Percentiles rank a stretch among this genome's conserved stretches.
Evolutionary conservation across 2,888 invertebrate genomes (phyloP).

Genomic region (Hirtodrosophila histrioides): DNA sequence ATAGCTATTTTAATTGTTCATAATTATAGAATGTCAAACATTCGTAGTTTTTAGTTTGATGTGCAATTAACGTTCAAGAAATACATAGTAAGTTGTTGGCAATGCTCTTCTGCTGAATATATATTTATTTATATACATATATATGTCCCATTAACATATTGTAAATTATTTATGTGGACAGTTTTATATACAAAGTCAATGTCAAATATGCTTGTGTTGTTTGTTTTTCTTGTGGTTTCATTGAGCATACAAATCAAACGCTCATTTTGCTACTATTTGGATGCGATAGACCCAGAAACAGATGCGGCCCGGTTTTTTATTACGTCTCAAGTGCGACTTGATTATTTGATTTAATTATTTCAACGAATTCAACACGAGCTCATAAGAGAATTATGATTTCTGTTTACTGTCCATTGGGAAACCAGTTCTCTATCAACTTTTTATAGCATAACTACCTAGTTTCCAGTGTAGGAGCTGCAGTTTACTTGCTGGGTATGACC

Average conservation of each 20-base stretch:
- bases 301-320: conserved; percentile 24
- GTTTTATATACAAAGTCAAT: conserved; percentile 39
- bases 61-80: not conserved
- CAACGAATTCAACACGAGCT: not conserved
- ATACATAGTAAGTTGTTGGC: not conserved
- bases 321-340: conserved; percentile 15
- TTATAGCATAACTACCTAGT: not conserved
- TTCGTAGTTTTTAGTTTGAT: not conserved
- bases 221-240: conserved; percentile 21
- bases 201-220: conserved; percentile 23
- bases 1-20: not conserved
- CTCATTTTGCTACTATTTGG: conserved; percentile 16
- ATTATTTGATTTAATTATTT: conserved; percentile 23
- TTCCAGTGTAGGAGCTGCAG: not conserved
- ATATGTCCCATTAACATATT: conserved; percentile 31
- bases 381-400: conserved; percentile 1
- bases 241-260: conserved; percentile 32
- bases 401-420: conserved; percentile 1
- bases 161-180: conserved; percentile 32
- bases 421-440: conserved; percentile 23
- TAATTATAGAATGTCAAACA: conserved; percentile 4
- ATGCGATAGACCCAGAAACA: conserved; percentile 30
- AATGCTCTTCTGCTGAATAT: conserved; percentile 15
- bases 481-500: conserved; percentile 1
- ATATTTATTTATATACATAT: no score